phyloP scores from a whole-genome alignment of 2,888 invertebrate species.

The Petrolisthes manimaculis region DNA sequence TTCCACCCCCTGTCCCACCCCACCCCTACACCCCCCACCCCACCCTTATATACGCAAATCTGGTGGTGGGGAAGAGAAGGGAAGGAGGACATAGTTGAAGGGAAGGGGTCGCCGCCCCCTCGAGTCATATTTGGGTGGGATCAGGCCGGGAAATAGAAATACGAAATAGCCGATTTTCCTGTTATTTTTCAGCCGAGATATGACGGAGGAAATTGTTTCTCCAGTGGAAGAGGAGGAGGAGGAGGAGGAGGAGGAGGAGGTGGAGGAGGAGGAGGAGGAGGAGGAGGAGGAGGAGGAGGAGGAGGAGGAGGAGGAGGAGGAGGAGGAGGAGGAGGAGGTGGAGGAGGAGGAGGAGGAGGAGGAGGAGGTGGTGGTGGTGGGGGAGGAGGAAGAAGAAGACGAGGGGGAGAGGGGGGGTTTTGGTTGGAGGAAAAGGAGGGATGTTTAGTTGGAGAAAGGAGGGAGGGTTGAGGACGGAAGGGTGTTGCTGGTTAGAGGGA shows the following conservation, averaged over 20 bases:
- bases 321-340: no score
- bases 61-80: background rate
- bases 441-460: no score
- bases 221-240: background rate
- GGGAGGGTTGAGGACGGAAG: no score
- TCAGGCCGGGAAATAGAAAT: constrained; percentile 61
- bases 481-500: no score
- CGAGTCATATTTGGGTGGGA: constrained; percentile 50
- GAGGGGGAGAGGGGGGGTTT: no score
- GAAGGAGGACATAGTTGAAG: background rate
- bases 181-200: constrained; percentile 59
- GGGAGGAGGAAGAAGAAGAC: no score
- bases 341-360: no score
- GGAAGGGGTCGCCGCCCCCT: background rate
- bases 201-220: constrained; percentile 61
- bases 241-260: background rate
- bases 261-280: no score
- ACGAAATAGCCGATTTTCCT: constrained; percentile 62
- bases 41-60: background rate
- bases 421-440: no score
- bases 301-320: no score
- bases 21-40: background rate
- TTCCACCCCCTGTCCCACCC: background rate
- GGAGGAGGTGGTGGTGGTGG: no score
- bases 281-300: no score